phyloP scores from a whole-genome alignment of 2,113 vertebrate genomes.

The Ursus arctos region DNA sequence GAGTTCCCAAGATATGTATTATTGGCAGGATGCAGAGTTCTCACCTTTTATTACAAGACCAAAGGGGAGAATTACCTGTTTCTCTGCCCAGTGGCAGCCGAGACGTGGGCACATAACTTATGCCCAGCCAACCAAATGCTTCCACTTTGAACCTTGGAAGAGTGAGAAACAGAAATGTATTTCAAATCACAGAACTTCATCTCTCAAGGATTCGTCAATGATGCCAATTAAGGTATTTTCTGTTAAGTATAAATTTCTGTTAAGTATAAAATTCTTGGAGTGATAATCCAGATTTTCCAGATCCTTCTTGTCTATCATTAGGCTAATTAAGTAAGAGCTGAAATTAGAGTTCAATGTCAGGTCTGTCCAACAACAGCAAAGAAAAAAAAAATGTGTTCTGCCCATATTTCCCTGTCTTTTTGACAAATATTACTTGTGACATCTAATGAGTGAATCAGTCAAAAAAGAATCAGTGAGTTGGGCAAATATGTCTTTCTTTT shows the following conservation, averaged over 20 bases:
- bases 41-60: neutral
- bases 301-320: neutral
- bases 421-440: neutral
- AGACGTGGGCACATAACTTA: neutral
- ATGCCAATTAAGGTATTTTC: neutral
- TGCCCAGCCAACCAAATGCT: neutral
- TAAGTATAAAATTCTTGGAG: neutral
- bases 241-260: neutral
- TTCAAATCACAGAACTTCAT: neutral
- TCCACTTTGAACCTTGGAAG: neutral
- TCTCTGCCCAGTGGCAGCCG: neutral
- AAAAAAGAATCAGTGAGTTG: neutral
- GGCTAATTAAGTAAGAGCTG: neutral
- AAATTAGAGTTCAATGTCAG: neutral
- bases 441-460: neutral
- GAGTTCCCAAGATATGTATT: neutral
- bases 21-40: neutral
- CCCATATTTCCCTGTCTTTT: neutral
- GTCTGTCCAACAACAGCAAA: neutral
- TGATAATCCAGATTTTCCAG: neutral
- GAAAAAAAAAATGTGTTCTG: neutral
- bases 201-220: neutral
- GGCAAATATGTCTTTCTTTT: constrained; percentile 29
- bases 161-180: neutral
- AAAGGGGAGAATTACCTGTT: neutral